phyloP scores from a whole-genome alignment of 2,888 invertebrate genomes.

The Nemotelus nigrinus region DNA sequence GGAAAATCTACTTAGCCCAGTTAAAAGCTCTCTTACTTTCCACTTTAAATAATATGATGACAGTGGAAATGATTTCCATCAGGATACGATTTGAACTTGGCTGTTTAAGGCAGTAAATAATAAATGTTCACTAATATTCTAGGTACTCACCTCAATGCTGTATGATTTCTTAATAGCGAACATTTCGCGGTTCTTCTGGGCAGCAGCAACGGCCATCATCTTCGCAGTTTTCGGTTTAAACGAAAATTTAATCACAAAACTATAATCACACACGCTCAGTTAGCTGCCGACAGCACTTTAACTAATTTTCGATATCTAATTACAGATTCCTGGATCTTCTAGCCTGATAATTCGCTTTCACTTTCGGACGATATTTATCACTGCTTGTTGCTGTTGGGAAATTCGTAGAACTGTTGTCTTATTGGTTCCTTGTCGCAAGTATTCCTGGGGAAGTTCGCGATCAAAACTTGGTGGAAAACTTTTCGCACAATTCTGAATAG shows the following conservation, averaged over 20 bases:
- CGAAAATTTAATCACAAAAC: slow-evolving; percentile 39
- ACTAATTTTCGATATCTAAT: too few relatives aligned
- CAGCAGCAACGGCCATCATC: slow-evolving; percentile 90
- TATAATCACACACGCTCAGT: slow-evolving; percentile 35
- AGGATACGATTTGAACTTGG: too few relatives aligned
- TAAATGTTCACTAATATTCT: neutral
- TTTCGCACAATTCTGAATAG: slow-evolving; percentile 20
- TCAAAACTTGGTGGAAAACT: slow-evolving; percentile 1
- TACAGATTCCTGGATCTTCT: slow-evolving; percentile 21
- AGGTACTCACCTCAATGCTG: slow-evolving; percentile 90
- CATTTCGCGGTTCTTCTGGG: slow-evolving; percentile 94
- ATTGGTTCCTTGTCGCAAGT: slow-evolving; percentile 43
- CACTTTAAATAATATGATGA: too few relatives aligned
- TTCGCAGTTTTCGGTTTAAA: slow-evolving; percentile 52
- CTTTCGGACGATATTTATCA: slow-evolving; percentile 31
- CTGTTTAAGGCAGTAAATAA: neutral
- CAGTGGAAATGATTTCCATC: too few relatives aligned
- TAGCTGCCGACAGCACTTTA: slow-evolving; percentile 37
- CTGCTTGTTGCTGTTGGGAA: slow-evolving; percentile 30
- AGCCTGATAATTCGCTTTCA: slow-evolving; percentile 32
- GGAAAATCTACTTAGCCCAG: too few relatives aligned
- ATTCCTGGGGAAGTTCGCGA: slow-evolving; percentile 25
- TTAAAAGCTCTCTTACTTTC: too few relatives aligned
- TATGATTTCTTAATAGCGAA: slow-evolving; percentile 97
- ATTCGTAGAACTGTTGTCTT: slow-evolving; percentile 47